A percentile compares a stretch with the other conserved stretches of the same genome.
phyloP scores from a whole-genome alignment of 2,888 invertebrate species.

The Orchesellides sinensis region DNA sequence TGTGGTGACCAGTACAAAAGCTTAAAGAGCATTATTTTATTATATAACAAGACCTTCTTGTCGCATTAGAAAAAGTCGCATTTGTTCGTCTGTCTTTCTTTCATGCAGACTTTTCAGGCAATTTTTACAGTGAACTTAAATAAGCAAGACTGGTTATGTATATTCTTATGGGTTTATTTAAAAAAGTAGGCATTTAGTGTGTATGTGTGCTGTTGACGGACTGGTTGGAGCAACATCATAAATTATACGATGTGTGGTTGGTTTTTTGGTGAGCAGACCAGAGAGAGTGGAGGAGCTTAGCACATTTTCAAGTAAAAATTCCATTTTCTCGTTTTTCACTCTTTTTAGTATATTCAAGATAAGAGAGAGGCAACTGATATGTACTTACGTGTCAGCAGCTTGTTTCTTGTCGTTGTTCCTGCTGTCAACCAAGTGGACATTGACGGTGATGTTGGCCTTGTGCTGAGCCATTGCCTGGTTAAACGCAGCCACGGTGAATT shows the following conservation, averaged over 20 bases:
- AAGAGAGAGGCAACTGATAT: neutral
- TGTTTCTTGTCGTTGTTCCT: conserved; percentile 34
- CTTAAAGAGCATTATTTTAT: no score
- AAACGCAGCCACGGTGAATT: conserved; percentile 42
- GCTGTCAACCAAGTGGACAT: conserved; percentile 48
- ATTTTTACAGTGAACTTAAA: no score
- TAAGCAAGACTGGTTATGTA: no score
- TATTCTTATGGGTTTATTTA: no score
- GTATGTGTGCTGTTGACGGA: conserved; percentile 4
- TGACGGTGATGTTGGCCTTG: conserved; percentile 58
- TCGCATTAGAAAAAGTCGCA: no score
- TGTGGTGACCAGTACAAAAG: no score
- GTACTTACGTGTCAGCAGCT: conserved; percentile 56
- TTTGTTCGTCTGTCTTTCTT: no score
- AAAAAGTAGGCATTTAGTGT: neutral
- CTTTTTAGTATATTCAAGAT: neutral
- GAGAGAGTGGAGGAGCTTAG: neutral
- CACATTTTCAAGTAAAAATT: no score
- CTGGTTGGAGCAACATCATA: conserved; percentile 33
- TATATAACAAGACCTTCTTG: no score
- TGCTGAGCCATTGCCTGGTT: conserved; percentile 53
- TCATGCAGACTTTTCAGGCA: no score
- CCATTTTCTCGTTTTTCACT: neutral
- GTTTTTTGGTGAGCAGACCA: no score
- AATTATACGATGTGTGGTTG: conserved; percentile 1